phyloP scores from a whole-genome alignment of 1,140 invertebrate genomes.

The Scaptomyza graminum region DNA sequence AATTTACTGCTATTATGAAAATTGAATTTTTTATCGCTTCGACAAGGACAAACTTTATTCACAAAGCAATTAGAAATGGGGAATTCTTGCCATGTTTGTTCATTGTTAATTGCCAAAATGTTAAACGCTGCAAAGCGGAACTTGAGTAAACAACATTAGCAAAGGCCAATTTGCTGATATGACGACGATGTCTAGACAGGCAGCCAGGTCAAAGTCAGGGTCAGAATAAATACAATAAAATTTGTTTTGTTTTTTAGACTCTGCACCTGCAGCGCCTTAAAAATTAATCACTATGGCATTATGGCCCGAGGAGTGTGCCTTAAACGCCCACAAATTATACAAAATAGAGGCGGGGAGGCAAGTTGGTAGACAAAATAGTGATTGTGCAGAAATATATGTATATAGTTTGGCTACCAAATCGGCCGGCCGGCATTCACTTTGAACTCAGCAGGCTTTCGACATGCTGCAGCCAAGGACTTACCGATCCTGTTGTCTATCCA shows the following conservation, averaged over 20 bases:
- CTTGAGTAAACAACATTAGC: constrained; percentile 55
- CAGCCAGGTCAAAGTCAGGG: constrained; percentile 17
- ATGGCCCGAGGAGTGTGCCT: constrained; percentile 9
- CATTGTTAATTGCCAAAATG: constrained; percentile 42
- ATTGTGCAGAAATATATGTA: constrained; percentile 20
- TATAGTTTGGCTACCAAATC: constrained; percentile 26
- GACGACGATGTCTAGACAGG: constrained; percentile 47
- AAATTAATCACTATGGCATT: constrained; percentile 39
- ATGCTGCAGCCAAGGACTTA: neutral
- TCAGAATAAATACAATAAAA: constrained; percentile 12
- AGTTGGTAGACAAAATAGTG: constrained; percentile 12
- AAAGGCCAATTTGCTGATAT: constrained; percentile 38
- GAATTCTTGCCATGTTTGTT: constrained; percentile 11
- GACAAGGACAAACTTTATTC: constrained; percentile 26
- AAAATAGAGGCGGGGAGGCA: constrained; percentile 1
- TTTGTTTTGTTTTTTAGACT: constrained; percentile 26
- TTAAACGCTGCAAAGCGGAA: constrained; percentile 17
- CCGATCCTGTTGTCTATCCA: constrained; percentile 10
- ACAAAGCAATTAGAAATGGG: constrained; percentile 41
- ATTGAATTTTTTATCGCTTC: neutral
- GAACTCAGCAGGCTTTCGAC: constrained; percentile 23
- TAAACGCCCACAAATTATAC: constrained; percentile 22
- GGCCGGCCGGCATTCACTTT: constrained; percentile 26
- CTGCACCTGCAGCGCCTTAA: constrained; percentile 30
- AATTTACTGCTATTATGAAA: neutral